Percentiles rank a stretch among this genome's conserved stretches.
phyloP scores from a whole-genome alignment of 2,797 vertebrate genomes.

The Falco naumanni region DNA sequence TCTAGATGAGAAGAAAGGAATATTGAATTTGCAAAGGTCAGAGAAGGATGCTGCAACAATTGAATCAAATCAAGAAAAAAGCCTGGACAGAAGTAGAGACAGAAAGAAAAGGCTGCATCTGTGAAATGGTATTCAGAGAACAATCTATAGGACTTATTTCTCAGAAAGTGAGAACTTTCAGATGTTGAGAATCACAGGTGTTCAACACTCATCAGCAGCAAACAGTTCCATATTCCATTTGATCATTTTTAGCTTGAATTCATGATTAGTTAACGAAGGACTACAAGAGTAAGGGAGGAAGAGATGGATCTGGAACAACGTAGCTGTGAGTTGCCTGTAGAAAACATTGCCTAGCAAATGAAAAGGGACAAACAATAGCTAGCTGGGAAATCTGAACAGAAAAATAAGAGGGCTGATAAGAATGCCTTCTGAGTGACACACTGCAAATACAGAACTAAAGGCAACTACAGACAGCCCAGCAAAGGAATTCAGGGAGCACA shows the following conservation, averaged over 20 bases:
- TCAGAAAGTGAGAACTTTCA: background rate
- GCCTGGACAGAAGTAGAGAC: background rate
- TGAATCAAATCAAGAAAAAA: slow-evolving; percentile 7
- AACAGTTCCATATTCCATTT: background rate
- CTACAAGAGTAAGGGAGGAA: background rate
- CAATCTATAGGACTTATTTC: background rate
- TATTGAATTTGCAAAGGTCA: slow-evolving; percentile 50
- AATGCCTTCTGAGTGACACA: background rate
- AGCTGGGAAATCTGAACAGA: background rate
- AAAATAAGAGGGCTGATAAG: background rate
- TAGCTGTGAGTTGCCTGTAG: background rate
- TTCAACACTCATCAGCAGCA: background rate
- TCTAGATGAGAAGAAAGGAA: slow-evolving; percentile 3
- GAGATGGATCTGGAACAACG: background rate
- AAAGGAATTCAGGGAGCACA: background rate
- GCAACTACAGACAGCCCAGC: background rate
- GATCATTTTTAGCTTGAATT: background rate
- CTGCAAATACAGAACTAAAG: background rate
- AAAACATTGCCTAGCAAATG: background rate
- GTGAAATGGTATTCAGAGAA: background rate
- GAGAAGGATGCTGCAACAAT: background rate
- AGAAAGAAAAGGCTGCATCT: background rate
- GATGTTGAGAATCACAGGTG: background rate
- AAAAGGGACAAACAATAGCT: background rate
- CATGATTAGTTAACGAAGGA: background rate